Conservation (phyloP, 2,888 invertebrate species). For the Megalurothrips usitatus region DNA sequence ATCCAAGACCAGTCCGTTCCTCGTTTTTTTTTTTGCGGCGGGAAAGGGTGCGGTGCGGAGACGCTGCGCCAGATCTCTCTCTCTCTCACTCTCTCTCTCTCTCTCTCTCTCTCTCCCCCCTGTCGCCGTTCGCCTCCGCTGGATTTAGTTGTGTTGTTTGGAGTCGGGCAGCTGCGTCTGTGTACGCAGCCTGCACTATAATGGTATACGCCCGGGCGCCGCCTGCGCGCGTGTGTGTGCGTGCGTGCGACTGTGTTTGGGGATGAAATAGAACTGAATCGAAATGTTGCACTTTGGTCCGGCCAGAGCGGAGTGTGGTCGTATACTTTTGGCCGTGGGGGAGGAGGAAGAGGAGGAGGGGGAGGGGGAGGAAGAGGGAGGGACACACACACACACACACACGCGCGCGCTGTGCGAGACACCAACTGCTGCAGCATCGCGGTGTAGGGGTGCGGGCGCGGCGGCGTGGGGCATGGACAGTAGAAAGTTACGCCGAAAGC, state of each 20-base stretch:
- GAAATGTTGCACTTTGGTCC: constrained; percentile 4
- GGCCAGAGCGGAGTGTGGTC: neutral
- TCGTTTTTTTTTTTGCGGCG: too few species aligned
- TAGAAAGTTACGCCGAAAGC: neutral
- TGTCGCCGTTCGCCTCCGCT: too few species aligned
- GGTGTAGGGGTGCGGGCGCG: too few species aligned
- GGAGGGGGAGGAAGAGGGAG: neutral
- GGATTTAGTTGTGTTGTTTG: too few species aligned
- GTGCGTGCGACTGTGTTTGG: neutral
- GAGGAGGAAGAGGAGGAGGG: neutral
- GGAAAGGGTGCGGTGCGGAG: too few species aligned
- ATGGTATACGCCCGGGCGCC: too few species aligned
- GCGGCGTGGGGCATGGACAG: neutral
- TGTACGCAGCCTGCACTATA: neutral
- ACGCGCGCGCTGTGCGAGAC: too few species aligned
- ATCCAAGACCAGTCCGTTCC: too few species aligned
- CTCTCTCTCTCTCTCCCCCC: too few species aligned
- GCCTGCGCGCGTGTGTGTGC: neutral
- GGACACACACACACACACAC: neutral
- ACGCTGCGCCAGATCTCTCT: too few species aligned
- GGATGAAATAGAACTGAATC: constrained; percentile 17
- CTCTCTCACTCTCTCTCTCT: too few species aligned
- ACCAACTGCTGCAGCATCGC: too few species aligned
- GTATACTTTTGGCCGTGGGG: neutral
- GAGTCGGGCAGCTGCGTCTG: neutral